Evolutionary conservation across 2,888 invertebrate genomes (phyloP).

Genomic region (Archaeoteleia sp.): DNA sequence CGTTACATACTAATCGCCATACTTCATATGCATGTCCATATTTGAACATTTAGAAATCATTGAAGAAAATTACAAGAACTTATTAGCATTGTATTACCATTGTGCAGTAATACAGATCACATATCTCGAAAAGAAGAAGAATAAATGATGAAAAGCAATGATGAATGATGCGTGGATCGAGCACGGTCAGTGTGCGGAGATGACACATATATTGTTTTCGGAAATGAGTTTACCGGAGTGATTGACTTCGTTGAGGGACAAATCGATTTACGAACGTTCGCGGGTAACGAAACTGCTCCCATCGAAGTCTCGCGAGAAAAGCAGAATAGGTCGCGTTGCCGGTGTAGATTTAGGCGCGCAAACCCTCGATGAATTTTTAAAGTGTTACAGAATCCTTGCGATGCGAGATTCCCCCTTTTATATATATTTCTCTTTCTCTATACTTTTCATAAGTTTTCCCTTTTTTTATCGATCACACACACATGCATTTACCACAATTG

Average conservation of each 20-base stretch:
- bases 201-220: slow-evolving; percentile 32
- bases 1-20: too few relatives aligned
- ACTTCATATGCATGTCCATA: too few relatives aligned
- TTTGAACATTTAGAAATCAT: too few relatives aligned
- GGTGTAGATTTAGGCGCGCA: slow-evolving; percentile 67
- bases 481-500: too few relatives aligned
- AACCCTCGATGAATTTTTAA: slow-evolving; percentile 68
- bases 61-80: too few relatives aligned
- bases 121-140: too few relatives aligned
- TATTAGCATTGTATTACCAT: too few relatives aligned
- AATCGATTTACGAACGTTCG: slow-evolving; percentile 55
- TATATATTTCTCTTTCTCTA: slow-evolving; percentile 38
- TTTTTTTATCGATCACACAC: slow-evolving; percentile 60
- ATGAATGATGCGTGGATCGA: slow-evolving; percentile 14
- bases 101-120: too few relatives aligned
- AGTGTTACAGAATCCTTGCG: slow-evolving; percentile 59
- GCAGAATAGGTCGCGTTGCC: slow-evolving; percentile 52
- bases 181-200: neutral
- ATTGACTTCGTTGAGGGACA: slow-evolving; percentile 47
- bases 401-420: slow-evolving; percentile 60
- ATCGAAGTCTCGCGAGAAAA: slow-evolving; percentile 51
- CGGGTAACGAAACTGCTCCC: slow-evolving; percentile 41
- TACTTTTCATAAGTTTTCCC: slow-evolving; percentile 49
- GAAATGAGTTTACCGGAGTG: slow-evolving; percentile 42
- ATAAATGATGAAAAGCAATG: neutral